These are phyloP conservation scores for Oreochromis mossambicus DNA, from an alignment of 2,797 vertebrate genomes.

Conservation along the genomic window DNA sequence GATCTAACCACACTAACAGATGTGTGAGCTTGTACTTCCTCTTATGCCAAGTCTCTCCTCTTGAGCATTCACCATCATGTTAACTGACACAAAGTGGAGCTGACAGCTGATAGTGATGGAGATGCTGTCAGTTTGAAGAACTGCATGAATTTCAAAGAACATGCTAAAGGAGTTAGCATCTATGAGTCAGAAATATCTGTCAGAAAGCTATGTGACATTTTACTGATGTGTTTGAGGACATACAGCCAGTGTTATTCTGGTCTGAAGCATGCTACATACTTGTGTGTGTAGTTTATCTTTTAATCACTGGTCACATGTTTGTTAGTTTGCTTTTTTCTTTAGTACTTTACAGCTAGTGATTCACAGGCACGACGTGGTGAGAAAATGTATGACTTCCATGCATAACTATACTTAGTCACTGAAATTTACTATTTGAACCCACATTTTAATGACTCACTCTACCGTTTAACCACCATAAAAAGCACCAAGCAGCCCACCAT, in stretches of 20 bases:
- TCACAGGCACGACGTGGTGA: not conserved
- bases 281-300: not conserved
- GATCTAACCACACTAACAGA: not conserved
- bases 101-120: not conserved
- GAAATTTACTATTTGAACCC: not conserved
- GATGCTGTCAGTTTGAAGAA: fast-evolving
- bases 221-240: not conserved
- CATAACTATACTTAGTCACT: not conserved
- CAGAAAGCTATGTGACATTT: not conserved
- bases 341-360: fast-evolving
- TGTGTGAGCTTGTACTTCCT: not conserved
- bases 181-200: not conserved
- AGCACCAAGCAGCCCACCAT: no score
- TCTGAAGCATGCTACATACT: not conserved
- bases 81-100: not conserved
- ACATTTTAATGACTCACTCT: not conserved
- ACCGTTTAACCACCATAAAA: not conserved
- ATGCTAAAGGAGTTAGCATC: not conserved
- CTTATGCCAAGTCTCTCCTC: fast-evolving
- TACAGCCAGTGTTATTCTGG: not conserved
- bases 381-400: not conserved
- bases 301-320: not conserved
- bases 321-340: not conserved
- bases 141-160: not conserved
- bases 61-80: not conserved